Evolutionary conservation across 2,888 invertebrate species (phyloP).

Genomic region (Anodontia alba): DNA sequence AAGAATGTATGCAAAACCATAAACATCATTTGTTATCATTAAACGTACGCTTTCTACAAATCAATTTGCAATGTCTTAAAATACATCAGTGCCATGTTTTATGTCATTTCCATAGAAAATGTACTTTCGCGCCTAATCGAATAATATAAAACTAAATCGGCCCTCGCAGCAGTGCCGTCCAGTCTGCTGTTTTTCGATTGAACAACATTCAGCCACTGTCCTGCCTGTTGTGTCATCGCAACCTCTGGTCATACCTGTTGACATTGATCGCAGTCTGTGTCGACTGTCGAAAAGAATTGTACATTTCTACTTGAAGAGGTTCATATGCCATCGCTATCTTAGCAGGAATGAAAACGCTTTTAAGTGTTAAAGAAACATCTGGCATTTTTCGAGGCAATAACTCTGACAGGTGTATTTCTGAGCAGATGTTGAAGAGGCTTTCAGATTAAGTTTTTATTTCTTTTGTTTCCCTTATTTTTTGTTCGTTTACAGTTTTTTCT

Average conservation of each 20-base stretch:
- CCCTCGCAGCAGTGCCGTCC: too few relatives aligned
- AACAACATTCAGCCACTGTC: too few relatives aligned
- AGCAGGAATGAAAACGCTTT: not conserved
- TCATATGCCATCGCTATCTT: not conserved
- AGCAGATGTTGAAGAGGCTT: too few relatives aligned
- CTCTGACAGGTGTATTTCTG: not conserved
- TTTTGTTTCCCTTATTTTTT: too few relatives aligned
- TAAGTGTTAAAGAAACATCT: constrained; percentile 1
- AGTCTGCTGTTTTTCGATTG: too few relatives aligned
- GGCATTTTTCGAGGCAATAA: not conserved
- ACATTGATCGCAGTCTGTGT: too few relatives aligned
- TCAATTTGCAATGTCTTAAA: not conserved
- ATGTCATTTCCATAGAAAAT: not conserved
- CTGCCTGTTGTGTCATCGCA: too few relatives aligned
- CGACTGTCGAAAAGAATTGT: too few relatives aligned
- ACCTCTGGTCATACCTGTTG: too few relatives aligned
- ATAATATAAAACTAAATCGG: too few relatives aligned
- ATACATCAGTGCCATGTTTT: constrained; percentile 4
- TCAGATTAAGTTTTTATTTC: too few relatives aligned
- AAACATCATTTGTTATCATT: constrained; percentile 1
- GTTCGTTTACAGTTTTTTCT: too few relatives aligned
- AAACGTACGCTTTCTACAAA: not conserved
- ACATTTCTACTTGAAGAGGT: not conserved
- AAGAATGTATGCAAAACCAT: not conserved
- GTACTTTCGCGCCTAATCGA: not conserved